Evolutionary conservation across 2,888 invertebrate genomes (phyloP).

Genomic region (Watsonalla cultraria): DNA sequence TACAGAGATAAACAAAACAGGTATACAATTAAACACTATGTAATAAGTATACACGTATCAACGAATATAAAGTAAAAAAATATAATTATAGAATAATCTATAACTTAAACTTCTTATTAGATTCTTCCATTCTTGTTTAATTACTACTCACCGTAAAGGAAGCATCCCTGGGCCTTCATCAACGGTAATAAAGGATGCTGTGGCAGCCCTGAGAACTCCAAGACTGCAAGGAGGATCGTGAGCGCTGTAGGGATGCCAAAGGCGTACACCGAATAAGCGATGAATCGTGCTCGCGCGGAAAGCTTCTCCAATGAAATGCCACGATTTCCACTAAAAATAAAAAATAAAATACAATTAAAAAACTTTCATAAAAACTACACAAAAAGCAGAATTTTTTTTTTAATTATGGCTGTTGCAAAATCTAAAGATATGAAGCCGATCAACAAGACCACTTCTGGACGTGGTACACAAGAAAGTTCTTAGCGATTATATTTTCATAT

Average conservation of each 20-base stretch:
- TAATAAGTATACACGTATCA: no score
- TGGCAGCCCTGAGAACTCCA: constrained; percentile 57
- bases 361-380: neutral
- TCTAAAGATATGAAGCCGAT: no score
- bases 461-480: no score
- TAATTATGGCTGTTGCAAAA: no score
- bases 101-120: no score
- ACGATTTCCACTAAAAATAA: constrained; percentile 56
- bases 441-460: no score
- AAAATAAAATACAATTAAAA: constrained; percentile 4
- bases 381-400: no score
- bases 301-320: constrained; percentile 42
- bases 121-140: neutral
- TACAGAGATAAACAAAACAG: no score
- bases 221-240: constrained; percentile 41
- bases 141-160: constrained; percentile 44
- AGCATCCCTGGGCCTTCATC: constrained; percentile 53
- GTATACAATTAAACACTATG: no score
- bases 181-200: constrained; percentile 42
- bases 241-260: constrained; percentile 55
- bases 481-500: no score
- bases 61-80: no score
- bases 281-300: constrained; percentile 43
- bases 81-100: no score
- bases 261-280: constrained; percentile 55